Evolutionary conservation across 2,797 vertebrate genomes (phyloP), one percentile per base, ranked within the genome.

Genomic region (Rhadinocentrus ornatus): DNA sequence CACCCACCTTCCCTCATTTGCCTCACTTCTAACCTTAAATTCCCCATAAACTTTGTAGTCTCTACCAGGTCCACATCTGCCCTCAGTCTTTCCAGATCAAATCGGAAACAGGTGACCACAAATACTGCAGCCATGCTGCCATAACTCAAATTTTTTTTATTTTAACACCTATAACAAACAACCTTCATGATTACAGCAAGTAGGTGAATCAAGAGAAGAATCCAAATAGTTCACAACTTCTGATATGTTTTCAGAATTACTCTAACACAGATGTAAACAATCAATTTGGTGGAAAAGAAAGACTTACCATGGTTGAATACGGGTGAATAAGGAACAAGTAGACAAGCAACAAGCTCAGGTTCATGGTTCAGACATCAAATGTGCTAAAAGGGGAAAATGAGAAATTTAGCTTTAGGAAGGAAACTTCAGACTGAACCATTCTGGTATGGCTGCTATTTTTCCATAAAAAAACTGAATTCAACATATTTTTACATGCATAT

Each of bases 1-100:
- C 41, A 63, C 39, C 58, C 46, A 59, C 62, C 60, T 41, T 3
- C 27, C 0, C 16, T 53, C 13, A 44, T 62, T 48, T 11, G 35
- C 29, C 26, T n/a, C 24, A 63, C 35, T 57, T 78, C 64, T 26
- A 76, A 39, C 69, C 56, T 66, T 66, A 32, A 60, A 75, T 77
- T 72, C 66, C 8, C 1, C 48, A 63, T 18, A 62, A 63, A 66
- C 91, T 92, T 89, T 91, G 88, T 84, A 89, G 84, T 90, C 3
- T 0, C 44, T 0, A 86, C 91, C 91, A 89, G 80, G 6, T 69
- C 75, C 83, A 85, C 89, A 91, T 90, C 91, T 92, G 89, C 79
- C 69, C 62, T 41, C 12, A 15, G 11, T 39, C 61, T 37, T 77
- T 53, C 72, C 73, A 70, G 67, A 81, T 77, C 62, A 83, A 71